Evolutionary conservation across 2,888 invertebrate genomes (phyloP).

Genomic region (Leucania comma): DNA sequence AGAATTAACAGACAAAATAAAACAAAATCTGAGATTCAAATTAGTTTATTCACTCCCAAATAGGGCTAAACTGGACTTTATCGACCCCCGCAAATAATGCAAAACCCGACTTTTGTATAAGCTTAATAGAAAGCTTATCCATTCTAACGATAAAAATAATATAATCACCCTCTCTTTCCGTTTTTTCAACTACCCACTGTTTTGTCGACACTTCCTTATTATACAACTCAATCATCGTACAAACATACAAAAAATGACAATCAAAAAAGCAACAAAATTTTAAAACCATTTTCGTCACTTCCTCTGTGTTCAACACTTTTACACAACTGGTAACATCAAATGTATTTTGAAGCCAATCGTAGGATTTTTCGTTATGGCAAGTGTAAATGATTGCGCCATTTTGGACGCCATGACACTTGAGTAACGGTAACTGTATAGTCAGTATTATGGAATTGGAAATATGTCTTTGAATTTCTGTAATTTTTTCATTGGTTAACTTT

Average conservation of each 20-base stretch:
- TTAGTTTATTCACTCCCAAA: conserved; percentile 52
- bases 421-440: conserved; percentile 65
- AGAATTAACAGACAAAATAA: background rate
- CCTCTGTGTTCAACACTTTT: conserved; percentile 42
- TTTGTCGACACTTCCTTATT: conserved; percentile 70
- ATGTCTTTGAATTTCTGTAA: conserved; percentile 40
- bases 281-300: conserved; percentile 65
- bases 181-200: conserved; percentile 70
- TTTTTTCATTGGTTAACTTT: conserved; percentile 47
- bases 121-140: conserved; percentile 71
- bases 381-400: conserved; percentile 74
- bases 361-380: conserved; percentile 73
- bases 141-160: conserved; percentile 65
- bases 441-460: conserved; percentile 66
- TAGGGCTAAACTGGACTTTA: conserved; percentile 70
- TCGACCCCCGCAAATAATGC: conserved; percentile 76
- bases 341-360: conserved; percentile 63
- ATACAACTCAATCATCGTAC: conserved; percentile 71
- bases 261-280: conserved; percentile 66
- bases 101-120: conserved; percentile 69
- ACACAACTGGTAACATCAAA: conserved; percentile 55
- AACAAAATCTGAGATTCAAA: background rate
- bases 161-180: conserved; percentile 47
- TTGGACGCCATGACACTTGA: conserved; percentile 77
- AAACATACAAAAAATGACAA: conserved; percentile 62